Conservation (phyloP, 2,113 vertebrate genomes). For the Petroica traversi region DNA sequence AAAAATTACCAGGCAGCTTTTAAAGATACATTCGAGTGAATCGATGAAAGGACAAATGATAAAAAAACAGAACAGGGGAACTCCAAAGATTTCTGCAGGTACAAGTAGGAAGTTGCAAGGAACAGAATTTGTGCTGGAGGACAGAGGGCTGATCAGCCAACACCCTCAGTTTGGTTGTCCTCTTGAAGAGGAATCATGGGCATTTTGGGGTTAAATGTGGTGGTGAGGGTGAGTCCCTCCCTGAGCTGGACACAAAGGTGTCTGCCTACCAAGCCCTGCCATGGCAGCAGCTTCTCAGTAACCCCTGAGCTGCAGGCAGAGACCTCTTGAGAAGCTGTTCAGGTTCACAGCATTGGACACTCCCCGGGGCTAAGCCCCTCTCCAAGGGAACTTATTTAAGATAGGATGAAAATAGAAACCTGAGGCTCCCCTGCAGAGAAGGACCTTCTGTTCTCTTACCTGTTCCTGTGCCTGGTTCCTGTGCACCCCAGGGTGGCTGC, state of each 20-base stretch:
- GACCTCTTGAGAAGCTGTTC: background rate
- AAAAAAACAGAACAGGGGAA: background rate
- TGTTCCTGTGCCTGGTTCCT: background rate
- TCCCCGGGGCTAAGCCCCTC: background rate
- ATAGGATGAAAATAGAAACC: background rate
- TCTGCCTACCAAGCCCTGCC: background rate
- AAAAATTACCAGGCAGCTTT: background rate
- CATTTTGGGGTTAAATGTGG: background rate
- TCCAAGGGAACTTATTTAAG: background rate
- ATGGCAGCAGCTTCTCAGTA: background rate
- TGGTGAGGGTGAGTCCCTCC: background rate
- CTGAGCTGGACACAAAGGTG: background rate
- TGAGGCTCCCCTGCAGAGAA: background rate
- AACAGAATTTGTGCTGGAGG: background rate
- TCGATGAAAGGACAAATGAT: background rate
- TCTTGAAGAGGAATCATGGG: accelerated
- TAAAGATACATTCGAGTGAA: background rate
- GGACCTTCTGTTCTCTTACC: background rate
- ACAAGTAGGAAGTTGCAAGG: background rate
- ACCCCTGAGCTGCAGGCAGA: background rate
- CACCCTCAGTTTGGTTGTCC: background rate
- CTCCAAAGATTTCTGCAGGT: background rate
- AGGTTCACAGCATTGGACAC: background rate
- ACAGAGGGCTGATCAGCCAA: background rate
- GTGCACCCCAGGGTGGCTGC: accelerated